Evolutionary conservation across 2,888 invertebrate genomes (phyloP), one percentile per base, ranked within the genome.

Genomic region (Drosophila yooni): DNA sequence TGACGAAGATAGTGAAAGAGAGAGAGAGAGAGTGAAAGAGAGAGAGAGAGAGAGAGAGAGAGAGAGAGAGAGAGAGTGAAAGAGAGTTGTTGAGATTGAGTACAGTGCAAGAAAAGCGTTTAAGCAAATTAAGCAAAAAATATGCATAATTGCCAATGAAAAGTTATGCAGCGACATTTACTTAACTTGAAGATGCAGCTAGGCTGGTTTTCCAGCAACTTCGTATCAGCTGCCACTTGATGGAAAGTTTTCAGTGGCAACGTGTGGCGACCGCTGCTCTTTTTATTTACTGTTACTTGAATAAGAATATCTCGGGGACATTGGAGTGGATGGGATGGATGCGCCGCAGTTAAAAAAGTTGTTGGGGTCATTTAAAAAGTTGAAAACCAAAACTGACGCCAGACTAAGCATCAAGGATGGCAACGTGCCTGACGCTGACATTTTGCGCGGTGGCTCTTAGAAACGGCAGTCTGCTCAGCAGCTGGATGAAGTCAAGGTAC

Each of bases 301-400:
- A 25, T 4, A 46, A 8, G 36, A 40, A 64, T 65, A 48, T 29
- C 27, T 8, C 8, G 46, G 4, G 25, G 46, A 25, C 46, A 25
- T 46, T 46, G 46, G 25, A 15, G 46, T 15, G 25, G 46, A 2
- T 46, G 50, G 50, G 18, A 6, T 29, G 50, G 27, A 18, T 5
- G 29, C 18, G 29, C 11, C 46, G 25, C 46, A 25, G 50, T 27
- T 29, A 82, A 74, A 83, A 82, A 83, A 88, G 74, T 87, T 86
- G 87, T 82, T 75, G 64, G 81, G 89, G 86, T 86, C 86, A 86
- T 86, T 85, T 88, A 76, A 71, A 87, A 89, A 89, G 88, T 88
- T 88, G 70, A 81, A 77, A 79, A 76, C 88, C 74, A 74, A 79
- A 76, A 74, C 74, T 78, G 73, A 66, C 75, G 75, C 63, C 67